Evolutionary conservation across 2,888 invertebrate genomes (phyloP).

Genomic region (Epinotia ramella): DNA sequence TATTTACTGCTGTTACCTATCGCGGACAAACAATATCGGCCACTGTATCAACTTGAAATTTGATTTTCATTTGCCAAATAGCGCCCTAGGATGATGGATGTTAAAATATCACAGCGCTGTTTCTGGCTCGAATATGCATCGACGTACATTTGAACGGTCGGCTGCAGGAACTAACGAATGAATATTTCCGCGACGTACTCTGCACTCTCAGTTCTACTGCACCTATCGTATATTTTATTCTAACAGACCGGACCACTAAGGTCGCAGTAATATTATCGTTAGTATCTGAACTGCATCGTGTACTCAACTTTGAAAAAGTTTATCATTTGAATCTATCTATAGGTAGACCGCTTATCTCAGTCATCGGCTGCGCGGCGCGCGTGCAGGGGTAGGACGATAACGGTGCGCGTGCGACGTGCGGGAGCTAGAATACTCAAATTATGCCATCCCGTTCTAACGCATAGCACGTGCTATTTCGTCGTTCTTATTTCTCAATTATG

Average conservation of each 20-base stretch:
- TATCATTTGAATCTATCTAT: no score
- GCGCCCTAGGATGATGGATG: conserved; percentile 8
- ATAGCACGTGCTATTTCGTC: no score
- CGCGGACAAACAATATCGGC: no score
- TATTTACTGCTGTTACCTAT: no score
- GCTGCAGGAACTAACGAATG: conserved; percentile 35
- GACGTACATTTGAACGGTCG: conserved; percentile 12
- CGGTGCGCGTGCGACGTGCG: no score
- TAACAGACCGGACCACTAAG: neutral
- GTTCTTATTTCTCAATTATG: no score
- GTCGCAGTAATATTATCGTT: neutral
- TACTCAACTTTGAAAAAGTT: neutral
- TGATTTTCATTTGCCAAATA: neutral
- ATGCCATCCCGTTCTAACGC: neutral
- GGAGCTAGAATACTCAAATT: no score
- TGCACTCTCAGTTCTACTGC: neutral
- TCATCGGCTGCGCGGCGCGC: no score
- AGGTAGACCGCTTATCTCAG: no score
- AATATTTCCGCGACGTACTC: conserved; percentile 21
- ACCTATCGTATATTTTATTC: conserved; percentile 11
- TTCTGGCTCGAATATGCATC: conserved; percentile 17
- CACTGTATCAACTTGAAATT: neutral
- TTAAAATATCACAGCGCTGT: conserved; percentile 26
- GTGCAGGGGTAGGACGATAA: no score
- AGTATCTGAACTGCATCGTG: neutral